Percentiles rank a stretch among this genome's conserved stretches.
Conservation (phyloP, 2,113 vertebrate species). For the Tamias sibiricus region DNA sequence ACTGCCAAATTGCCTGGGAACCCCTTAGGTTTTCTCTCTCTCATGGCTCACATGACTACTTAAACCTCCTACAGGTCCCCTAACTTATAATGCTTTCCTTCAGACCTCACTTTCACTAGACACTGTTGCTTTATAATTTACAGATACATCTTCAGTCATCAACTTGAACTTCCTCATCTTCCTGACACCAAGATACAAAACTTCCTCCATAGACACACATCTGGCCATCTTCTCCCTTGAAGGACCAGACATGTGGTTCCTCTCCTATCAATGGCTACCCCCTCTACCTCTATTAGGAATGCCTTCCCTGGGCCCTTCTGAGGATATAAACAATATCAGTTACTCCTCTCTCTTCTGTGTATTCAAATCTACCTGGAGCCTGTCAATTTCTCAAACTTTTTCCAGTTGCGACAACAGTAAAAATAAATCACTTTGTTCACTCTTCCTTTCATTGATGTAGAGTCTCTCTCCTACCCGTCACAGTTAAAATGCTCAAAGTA, state of each 20-base stretch:
- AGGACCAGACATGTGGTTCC: not conserved
- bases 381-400: not conserved
- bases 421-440: not conserved
- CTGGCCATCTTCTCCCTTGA: not conserved
- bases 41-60: not conserved
- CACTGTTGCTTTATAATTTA: not conserved
- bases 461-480: not conserved
- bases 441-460: not conserved
- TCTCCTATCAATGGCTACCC: not conserved
- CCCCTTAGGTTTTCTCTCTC: not conserved
- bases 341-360: not conserved
- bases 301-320: not conserved
- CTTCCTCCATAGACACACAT: not conserved
- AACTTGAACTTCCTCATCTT: not conserved
- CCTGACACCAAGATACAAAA: not conserved
- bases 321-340: not conserved
- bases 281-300: not conserved
- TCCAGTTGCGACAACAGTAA: not conserved
- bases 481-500: not conserved
- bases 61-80: not conserved
- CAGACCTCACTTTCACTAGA: not conserved
- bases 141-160: not conserved
- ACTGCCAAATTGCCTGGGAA: not conserved
- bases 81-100: not conserved
- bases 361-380: not conserved